Conservation (phyloP, 2,797 vertebrate species). For the Megaceryle alcyon region DNA sequence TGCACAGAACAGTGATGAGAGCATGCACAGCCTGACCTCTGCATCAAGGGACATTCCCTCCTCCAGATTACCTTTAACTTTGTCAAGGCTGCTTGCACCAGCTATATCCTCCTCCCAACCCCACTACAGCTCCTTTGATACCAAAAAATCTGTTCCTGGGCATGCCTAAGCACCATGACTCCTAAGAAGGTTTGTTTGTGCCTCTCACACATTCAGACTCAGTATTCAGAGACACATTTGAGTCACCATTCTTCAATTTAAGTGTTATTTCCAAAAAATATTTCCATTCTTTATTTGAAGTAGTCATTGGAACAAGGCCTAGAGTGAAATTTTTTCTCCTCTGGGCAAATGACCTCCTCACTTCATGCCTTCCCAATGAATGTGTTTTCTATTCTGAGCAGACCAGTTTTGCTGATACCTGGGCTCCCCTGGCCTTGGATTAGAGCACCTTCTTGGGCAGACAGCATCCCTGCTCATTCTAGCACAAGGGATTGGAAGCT, state of each 20-base stretch:
- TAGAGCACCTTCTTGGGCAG: background rate
- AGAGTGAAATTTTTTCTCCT: background rate
- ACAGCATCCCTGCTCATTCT: background rate
- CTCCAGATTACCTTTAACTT: background rate
- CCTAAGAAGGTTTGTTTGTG: background rate
- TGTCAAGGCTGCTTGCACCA: background rate
- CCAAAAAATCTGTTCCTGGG: background rate
- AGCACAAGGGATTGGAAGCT: background rate
- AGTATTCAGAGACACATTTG: background rate
- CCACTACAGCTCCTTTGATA: background rate
- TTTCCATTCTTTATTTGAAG: background rate
- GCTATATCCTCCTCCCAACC: background rate
- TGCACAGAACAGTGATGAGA: background rate
- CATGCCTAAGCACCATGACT: background rate
- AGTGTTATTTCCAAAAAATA: background rate
- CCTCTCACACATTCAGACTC: background rate
- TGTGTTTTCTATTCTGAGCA: background rate
- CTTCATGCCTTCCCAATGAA: background rate
- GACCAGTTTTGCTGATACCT: background rate
- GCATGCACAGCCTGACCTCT: background rate
- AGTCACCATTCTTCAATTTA: background rate
- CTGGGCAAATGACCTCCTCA: background rate
- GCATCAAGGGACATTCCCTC: background rate
- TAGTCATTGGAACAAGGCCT: background rate
- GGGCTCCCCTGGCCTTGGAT: background rate